A percentile compares a stretch with the other conserved stretches of the same genome.
These are phyloP conservation scores for Anarsia innoxiella DNA, from an alignment of 2,888 invertebrate species.

Conservation along the genomic window DNA sequence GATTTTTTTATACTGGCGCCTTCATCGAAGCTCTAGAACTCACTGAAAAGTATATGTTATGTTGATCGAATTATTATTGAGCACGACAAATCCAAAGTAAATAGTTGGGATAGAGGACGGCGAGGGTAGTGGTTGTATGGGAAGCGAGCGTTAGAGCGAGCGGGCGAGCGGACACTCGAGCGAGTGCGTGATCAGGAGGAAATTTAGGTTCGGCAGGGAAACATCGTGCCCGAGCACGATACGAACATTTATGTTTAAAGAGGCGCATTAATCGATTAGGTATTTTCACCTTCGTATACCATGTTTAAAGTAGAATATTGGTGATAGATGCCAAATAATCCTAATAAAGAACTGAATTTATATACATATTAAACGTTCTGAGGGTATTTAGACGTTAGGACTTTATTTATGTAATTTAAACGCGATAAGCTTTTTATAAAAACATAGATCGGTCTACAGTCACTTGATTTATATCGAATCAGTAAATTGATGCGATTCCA, in stretches of 20 bases:
- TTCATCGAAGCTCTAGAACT: background rate
- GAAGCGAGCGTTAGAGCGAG: conserved; percentile 9
- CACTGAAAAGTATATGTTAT: conserved; percentile 14
- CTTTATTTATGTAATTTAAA: conserved; percentile 58
- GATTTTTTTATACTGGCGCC: conserved; percentile 1
- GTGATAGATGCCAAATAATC: conserved; percentile 75
- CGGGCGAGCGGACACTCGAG: conserved; percentile 14
- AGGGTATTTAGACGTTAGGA: conserved; percentile 68
- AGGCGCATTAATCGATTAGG: conserved; percentile 61
- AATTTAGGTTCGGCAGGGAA: conserved; percentile 71
- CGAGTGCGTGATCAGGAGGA: conserved; percentile 56
- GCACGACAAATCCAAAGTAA: conserved; percentile 4
- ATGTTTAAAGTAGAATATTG: conserved; percentile 67
- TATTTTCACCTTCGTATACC: conserved; percentile 69
- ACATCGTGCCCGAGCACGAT: conserved; percentile 37
- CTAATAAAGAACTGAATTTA: conserved; percentile 76
- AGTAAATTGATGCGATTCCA: conserved; percentile 11
- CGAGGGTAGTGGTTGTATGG: conserved; percentile 18
- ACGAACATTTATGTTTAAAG: conserved; percentile 50
- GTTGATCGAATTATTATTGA: conserved; percentile 20
- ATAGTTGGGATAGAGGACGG: conserved; percentile 20
- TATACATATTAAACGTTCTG: conserved; percentile 73
- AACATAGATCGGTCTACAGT: conserved; percentile 23
- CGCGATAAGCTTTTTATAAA: conserved; percentile 31
- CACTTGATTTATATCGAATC: conserved; percentile 34